A percentile compares a stretch with the other conserved stretches of the same genome.
phyloP scores from a whole-genome alignment of 2,797 vertebrate species.

The Enteromius unitaeniatus region DNA sequence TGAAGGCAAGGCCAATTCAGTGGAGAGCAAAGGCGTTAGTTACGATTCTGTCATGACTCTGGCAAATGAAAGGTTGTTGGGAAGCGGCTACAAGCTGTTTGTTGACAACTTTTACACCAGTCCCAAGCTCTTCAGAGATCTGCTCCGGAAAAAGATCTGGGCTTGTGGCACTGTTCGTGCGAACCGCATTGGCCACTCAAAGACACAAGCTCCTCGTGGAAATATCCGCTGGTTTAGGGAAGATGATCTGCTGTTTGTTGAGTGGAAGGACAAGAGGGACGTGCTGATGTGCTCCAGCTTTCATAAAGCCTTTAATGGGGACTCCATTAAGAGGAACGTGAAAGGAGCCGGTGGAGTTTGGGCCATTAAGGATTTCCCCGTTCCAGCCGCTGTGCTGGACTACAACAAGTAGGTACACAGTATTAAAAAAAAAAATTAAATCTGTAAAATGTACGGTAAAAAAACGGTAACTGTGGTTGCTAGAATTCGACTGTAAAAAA shows the following conservation, averaged over 20 bases:
- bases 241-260: constrained; percentile 38
- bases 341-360: background rate
- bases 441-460: no score
- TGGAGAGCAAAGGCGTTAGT: constrained; percentile 61
- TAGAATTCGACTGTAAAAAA: no score
- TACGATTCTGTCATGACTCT: constrained; percentile 70
- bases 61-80: constrained; percentile 64
- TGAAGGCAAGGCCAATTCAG: constrained; percentile 50
- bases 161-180: constrained; percentile 61
- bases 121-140: constrained; percentile 60
- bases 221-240: constrained; percentile 49
- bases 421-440: no score
- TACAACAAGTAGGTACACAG: constrained; percentile 26
- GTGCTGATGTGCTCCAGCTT: constrained; percentile 48
- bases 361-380: background rate
- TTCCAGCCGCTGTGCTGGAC: constrained; percentile 31
- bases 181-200: constrained; percentile 42
- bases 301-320: constrained; percentile 39
- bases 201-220: constrained; percentile 17
- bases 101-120: constrained; percentile 77
- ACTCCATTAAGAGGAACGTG: constrained; percentile 23
- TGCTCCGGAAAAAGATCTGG: constrained; percentile 46
- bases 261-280: constrained; percentile 51
- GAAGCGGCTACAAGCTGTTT: constrained; percentile 73
- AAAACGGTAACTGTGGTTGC: no score